A percentile compares a stretch with the other conserved stretches of the same genome.
phyloP scores from a whole-genome alignment of 2,113 vertebrate genomes.

The Oncorhynchus gorbuscha region DNA sequence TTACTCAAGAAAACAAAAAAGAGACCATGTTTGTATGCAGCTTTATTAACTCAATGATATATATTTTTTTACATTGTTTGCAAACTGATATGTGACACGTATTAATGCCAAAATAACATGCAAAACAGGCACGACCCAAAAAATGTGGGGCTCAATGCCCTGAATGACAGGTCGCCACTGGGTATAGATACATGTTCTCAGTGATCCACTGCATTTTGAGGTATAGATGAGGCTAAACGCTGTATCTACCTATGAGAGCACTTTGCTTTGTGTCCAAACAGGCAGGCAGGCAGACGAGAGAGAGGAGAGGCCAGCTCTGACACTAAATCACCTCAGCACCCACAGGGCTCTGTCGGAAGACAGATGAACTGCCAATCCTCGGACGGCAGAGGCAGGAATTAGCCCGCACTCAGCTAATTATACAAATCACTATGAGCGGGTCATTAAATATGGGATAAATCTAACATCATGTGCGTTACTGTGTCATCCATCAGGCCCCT shows the following conservation, averaged over 20 bases:
- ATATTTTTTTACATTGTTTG: too few relatives aligned
- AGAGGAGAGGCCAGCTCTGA: neutral
- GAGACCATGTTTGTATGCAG: too few relatives aligned
- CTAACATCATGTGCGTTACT: constrained; percentile 46
- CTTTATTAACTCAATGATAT: too few relatives aligned
- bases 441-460: constrained; percentile 55
- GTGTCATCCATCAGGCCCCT: constrained; percentile 47
- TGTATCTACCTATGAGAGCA: neutral
- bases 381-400: constrained; percentile 18
- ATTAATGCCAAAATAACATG: too few relatives aligned
- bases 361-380: constrained; percentile 28
- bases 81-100: too few relatives aligned
- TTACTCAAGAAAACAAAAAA: too few relatives aligned
- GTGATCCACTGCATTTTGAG: neutral
- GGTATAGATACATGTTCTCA: neutral
- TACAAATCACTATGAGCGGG: constrained; percentile 46
- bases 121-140: too few relatives aligned
- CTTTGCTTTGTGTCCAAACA: neutral
- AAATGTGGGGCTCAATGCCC: too few relatives aligned
- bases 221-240: neutral
- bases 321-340: constrained; percentile 7
- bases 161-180: too few relatives aligned
- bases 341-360: constrained; percentile 23
- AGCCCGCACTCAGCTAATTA: constrained; percentile 52
- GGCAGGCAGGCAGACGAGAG: neutral